phyloP scores from a whole-genome alignment of 1,140 invertebrate species.

The Pogonomyrmex californicus region DNA sequence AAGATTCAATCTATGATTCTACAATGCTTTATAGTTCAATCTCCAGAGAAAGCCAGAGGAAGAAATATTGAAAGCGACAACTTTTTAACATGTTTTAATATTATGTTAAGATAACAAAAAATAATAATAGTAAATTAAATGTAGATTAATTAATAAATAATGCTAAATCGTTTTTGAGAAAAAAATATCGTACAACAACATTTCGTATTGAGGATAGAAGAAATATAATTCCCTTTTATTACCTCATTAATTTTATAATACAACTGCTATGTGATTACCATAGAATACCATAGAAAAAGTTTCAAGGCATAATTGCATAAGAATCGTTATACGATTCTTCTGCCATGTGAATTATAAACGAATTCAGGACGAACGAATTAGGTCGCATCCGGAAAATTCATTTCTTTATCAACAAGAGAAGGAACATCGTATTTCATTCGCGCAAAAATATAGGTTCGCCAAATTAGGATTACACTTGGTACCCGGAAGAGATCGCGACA shows the following conservation, averaged over 20 bases:
- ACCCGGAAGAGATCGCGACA: constrained; percentile 43
- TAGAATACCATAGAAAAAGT: constrained; percentile 6
- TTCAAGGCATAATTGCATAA: constrained; percentile 35
- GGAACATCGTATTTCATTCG: constrained; percentile 19
- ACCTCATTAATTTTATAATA: constrained; percentile 66
- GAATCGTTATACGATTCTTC: constrained; percentile 1
- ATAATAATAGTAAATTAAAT: constrained; percentile 1
- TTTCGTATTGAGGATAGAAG: constrained; percentile 6
- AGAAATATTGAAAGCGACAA: background rate
- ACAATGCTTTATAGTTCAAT: background rate
- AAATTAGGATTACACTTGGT: constrained; percentile 24
- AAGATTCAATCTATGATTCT: constrained; percentile 16
- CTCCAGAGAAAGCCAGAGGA: background rate
- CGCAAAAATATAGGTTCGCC: constrained; percentile 29
- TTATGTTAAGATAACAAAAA: background rate
- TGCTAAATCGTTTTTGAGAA: background rate
- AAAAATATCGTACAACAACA: background rate
- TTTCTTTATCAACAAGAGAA: background rate
- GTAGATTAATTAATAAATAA: background rate
- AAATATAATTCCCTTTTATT: constrained; percentile 50
- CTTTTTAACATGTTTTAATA: background rate
- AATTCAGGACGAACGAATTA: constrained; percentile 35
- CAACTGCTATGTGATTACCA: constrained; percentile 13
- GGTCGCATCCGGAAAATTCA: constrained; percentile 44
- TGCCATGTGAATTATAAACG: constrained; percentile 41